Evolutionary conservation across 2,888 invertebrate species (phyloP), one percentile per base, ranked within the genome.

Genomic region (Drosophila meridiana): DNA sequence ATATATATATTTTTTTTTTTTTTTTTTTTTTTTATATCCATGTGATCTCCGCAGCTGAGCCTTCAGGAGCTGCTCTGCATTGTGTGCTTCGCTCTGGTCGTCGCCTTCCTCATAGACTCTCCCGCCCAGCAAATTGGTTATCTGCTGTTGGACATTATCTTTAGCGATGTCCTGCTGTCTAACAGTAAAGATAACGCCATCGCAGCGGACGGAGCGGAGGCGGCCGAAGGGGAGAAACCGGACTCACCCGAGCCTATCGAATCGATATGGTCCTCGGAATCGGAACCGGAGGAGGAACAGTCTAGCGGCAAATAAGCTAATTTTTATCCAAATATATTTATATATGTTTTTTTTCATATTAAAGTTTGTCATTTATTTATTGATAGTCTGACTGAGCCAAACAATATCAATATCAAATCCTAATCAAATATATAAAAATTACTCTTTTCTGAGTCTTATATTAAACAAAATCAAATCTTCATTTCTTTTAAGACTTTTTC

Each of bases 71-170:
- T 95, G 67, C 86, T 91, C 13, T 85, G 92, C 32, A 95, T 96
- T 67, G 69, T 95, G 45, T 55, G 94, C 26, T 92, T 94, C 55
- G 95, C 95, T 1, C 90, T 93, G 14, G 72, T 95, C 52, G 80
- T 96, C 69, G 95, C 96, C 0, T 86, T 96, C 61, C 93, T 95
- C 43, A 94, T 96, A 68, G 95, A 96, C 82, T 94, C 95, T 79
- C 96, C 96, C 4, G 95, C 96, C 93, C 95, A 96, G 85, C 94
- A 94, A 70, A 73, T 92, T 14, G 90, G 92, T 6, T 83, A 83
- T 55, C 80, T 92, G 13, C 47, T 92, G 11, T 91, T 94, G 7
- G 94, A 94, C 76, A 93, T 89, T 56, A 92, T 94, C 40, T 91
- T 91, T 14, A 83, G 82, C 0, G 91, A 91, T 47, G 83, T 64